Base-by-base conservation (phyloP, 23 tunicate genomes). In the Styela clava region DNA sequence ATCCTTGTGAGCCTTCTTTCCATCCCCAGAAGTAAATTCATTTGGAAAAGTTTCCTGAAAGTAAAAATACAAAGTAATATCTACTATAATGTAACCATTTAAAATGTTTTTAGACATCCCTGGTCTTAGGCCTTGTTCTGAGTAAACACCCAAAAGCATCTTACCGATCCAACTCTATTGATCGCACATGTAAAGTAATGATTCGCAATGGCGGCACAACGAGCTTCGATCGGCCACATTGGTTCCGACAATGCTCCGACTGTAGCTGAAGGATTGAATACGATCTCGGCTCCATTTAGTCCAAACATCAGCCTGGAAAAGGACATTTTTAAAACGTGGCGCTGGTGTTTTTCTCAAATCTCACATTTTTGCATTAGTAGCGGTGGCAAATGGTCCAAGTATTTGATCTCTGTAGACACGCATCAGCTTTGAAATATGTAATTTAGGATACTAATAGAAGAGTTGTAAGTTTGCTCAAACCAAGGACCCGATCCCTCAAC, bases 151-250 rank as follows among this genome's bases (percentile, higher is more conserved):
- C 56, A 44, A 44, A 44, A 44, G 12, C 56, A 44, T 44, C 56
- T 52, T 34, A 92, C 97, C 78, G 96, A 83, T 65, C 99, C 99
- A 65, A 95, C 96, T 68, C 99, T 67, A 80, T 95, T 95, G 69
- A 95, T 95, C 1, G 88, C 91, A 63, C 99, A 90, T 1, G 99
- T 86, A 68, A 82, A 95, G 84, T 95, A 95, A 62, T 86, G 92
- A 76, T 89, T 89, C 2, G 99, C 99, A 30, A 95, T 95, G n/a
- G 99, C 95, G 2, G 96, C 99, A 74, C 99, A 95, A 24, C 99
- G 85, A 31, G 95, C 99, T 84, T 95, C 99, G 22, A 95, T 84
- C 28, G 88, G 87, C 99, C 99, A 95, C 99, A 95, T 95, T 24
- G 99, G 99, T 69, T 95, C 99, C 3, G 96, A 90, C 25, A 95